phyloP scores from a whole-genome alignment of 2,797 vertebrate species.

The Diplodus sargus region DNA sequence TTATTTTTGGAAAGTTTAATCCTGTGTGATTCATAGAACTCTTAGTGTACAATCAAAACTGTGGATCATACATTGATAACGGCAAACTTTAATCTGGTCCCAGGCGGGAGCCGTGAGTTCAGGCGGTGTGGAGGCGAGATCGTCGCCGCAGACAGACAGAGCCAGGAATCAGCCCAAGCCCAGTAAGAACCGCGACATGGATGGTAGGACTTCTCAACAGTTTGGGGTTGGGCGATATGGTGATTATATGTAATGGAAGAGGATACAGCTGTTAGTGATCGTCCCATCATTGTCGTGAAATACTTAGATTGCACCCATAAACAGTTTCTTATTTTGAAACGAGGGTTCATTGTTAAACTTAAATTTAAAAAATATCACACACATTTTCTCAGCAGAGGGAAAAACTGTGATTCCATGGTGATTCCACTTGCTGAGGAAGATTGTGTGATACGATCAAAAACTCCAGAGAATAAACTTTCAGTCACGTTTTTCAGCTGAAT shows the following conservation, averaged over 20 bases:
- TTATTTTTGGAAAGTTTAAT: neutral
- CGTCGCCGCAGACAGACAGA: slow-evolving; percentile 50
- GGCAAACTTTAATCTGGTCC: neutral
- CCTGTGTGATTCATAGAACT: neutral
- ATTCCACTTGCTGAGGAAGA: neutral
- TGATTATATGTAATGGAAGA: neutral
- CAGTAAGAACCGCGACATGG: slow-evolving; percentile 88
- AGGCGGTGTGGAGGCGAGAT: slow-evolving; percentile 40
- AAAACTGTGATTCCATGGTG: neutral
- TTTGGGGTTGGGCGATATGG: slow-evolving; percentile 20
- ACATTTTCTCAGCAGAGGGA: neutral
- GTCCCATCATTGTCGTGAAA: neutral
- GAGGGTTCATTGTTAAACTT: neutral
- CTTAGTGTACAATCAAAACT: neutral
- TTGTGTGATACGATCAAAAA: neutral
- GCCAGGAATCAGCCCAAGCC: slow-evolving; percentile 67
- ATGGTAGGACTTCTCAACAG: slow-evolving; percentile 83
- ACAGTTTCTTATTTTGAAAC: neutral
- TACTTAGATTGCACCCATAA: neutral
- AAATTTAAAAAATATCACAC: neutral
- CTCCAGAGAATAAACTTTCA: neutral
- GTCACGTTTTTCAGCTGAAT: neutral
- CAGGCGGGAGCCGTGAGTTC: slow-evolving; percentile 66
- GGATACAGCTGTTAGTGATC: neutral
- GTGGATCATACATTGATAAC: neutral